These are phyloP conservation scores for Leptestheria dahalacensis DNA, from an alignment of 1,140 invertebrate species.

Conservation along the genomic window DNA sequence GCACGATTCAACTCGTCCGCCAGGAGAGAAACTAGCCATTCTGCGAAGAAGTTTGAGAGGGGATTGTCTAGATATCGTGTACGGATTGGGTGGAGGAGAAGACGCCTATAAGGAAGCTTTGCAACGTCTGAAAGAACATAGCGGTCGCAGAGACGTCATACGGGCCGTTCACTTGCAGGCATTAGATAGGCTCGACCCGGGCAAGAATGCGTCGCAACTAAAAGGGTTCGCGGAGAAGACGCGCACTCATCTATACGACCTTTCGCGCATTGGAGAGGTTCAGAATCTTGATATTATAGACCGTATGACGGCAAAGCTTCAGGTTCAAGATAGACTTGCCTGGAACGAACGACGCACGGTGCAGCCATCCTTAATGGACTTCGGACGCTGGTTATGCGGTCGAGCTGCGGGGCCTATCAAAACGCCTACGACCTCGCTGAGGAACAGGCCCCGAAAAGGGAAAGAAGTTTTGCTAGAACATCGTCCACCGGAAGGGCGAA, in stretches of 20 bases:
- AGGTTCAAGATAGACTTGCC: background rate
- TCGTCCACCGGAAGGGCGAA: no score
- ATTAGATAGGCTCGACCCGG: background rate
- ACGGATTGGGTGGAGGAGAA: constrained; percentile 9
- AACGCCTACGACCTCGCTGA: constrained; percentile 5
- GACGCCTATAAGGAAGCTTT: constrained; percentile 7
- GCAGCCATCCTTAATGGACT: background rate
- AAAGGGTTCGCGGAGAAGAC: background rate
- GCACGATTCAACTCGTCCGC: background rate
- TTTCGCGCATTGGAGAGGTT: background rate
- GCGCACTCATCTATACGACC: background rate
- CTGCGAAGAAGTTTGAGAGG: background rate
- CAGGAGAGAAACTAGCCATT: constrained; percentile 10
- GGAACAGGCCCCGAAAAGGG: constrained; percentile 3
- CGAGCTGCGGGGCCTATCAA: background rate
- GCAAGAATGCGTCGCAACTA: background rate
- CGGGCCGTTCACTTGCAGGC: constrained; percentile 4
- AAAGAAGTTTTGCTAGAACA: background rate
- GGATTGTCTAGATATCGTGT: constrained; percentile 12
- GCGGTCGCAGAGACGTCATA: constrained; percentile 7
- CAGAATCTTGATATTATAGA: background rate
- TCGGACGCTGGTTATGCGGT: constrained; percentile 2
- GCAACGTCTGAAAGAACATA: background rate
- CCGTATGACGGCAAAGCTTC: background rate
- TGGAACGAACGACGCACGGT: background rate